Percentiles rank a stretch among this genome's conserved stretches.
phyloP scores from a whole-genome alignment of 2,113 vertebrate species.

The crab-eating macaque (Macaca fascicularis) region DNA sequence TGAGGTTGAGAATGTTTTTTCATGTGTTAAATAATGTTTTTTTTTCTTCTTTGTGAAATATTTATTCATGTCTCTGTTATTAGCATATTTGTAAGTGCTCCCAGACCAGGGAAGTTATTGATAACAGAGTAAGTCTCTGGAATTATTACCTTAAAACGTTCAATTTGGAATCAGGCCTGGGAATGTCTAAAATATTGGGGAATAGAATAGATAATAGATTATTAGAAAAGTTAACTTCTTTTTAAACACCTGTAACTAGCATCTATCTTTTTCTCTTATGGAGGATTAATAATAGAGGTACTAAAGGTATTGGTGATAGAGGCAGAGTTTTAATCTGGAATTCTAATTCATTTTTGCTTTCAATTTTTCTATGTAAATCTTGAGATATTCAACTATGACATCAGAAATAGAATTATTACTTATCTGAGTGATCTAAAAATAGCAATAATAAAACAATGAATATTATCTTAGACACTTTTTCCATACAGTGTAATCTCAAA shows the following conservation, averaged over 20 bases:
- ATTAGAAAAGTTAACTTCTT: background rate
- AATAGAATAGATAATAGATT: background rate
- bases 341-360: background rate
- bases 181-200: background rate
- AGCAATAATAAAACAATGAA: background rate
- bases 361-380: background rate
- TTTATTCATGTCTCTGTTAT: background rate
- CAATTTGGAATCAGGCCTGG: background rate
- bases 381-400: background rate
- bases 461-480: background rate
- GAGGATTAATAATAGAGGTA: background rate
- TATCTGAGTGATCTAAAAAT: background rate
- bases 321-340: background rate
- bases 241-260: background rate
- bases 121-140: background rate
- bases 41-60: background rate
- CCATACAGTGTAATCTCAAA: background rate
- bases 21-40: background rate
- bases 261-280: background rate
- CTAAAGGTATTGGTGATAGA: background rate
- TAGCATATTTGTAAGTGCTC: background rate
- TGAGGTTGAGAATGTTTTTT: background rate
- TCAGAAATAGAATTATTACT: background rate
- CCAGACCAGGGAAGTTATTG: background rate
- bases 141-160: constrained; percentile 2